Evolutionary conservation across 2,113 vertebrate genomes (phyloP).

Genomic region (Promerops cafer): DNA sequence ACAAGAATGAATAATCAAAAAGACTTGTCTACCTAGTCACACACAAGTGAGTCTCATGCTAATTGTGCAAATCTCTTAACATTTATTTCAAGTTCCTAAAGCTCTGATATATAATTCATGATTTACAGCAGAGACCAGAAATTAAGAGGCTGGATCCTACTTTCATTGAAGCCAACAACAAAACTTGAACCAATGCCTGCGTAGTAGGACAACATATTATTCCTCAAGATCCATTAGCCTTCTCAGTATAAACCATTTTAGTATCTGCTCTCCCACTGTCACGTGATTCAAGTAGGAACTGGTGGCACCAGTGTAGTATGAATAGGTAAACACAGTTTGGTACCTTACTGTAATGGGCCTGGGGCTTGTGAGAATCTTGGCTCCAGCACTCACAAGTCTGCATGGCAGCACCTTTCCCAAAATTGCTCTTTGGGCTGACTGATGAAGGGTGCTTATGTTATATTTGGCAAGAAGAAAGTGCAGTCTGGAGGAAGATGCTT

Average conservation of each 20-base stretch:
- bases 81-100: not conserved
- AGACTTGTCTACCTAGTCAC: not conserved
- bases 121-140: not conserved
- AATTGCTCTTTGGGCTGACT: not conserved
- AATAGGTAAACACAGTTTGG: not conserved
- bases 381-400: not conserved
- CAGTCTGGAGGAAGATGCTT: not conserved
- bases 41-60: not conserved
- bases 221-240: not conserved
- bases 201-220: not conserved
- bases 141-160: not conserved
- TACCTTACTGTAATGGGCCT: not conserved
- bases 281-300: not conserved
- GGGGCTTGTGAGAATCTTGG: not conserved
- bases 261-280: not conserved
- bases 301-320: not conserved
- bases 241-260: not conserved
- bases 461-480: not conserved
- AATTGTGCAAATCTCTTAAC: not conserved
- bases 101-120: constrained; percentile 2
- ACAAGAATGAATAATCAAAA: not conserved
- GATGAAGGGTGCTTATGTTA: not conserved
- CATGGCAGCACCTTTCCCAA: not conserved
- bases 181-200: not conserved
- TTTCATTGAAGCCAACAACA: not conserved